Evolutionary conservation across 1,140 invertebrate genomes (phyloP).

Genomic region (Eriocheir sinensis): DNA sequence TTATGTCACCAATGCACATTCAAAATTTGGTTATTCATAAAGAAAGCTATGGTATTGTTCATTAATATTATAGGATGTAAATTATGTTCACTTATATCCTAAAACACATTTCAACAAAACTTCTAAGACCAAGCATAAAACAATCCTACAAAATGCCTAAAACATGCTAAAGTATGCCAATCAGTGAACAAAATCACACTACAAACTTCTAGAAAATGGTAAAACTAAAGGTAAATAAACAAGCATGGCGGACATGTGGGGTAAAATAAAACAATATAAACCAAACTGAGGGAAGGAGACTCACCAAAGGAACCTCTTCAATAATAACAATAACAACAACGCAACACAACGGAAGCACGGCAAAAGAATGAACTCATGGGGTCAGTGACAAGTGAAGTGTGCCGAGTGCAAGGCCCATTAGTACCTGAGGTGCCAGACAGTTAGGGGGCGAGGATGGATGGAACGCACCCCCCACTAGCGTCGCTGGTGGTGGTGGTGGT

Average conservation of each 20-base stretch:
- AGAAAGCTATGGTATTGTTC: too few species aligned
- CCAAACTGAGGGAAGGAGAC: not conserved
- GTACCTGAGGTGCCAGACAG: constrained; percentile 69
- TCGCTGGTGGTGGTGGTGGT: constrained; percentile 42
- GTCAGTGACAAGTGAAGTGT: constrained; percentile 12
- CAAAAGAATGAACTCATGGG: not conserved
- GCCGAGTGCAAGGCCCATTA: constrained; percentile 72
- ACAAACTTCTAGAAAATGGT: not conserved
- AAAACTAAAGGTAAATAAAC: not conserved
- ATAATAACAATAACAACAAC: too few species aligned
- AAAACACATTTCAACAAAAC: not conserved
- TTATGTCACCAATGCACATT: too few species aligned
- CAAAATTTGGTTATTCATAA: not conserved
- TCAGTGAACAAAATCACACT: not conserved
- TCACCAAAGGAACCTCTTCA: not conserved
- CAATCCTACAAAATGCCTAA: not conserved
- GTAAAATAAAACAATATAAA: not conserved
- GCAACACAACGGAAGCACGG: not conserved
- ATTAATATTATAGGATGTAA: not conserved
- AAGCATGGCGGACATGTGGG: not conserved
- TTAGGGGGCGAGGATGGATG: constrained; percentile 64
- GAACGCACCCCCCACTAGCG: constrained; percentile 50
- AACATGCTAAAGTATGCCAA: not conserved
- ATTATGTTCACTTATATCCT: constrained; percentile 8
- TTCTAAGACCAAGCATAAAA: constrained; percentile 10